phyloP scores from a whole-genome alignment of 2,797 vertebrate species.

The Fistularia commersonii region DNA sequence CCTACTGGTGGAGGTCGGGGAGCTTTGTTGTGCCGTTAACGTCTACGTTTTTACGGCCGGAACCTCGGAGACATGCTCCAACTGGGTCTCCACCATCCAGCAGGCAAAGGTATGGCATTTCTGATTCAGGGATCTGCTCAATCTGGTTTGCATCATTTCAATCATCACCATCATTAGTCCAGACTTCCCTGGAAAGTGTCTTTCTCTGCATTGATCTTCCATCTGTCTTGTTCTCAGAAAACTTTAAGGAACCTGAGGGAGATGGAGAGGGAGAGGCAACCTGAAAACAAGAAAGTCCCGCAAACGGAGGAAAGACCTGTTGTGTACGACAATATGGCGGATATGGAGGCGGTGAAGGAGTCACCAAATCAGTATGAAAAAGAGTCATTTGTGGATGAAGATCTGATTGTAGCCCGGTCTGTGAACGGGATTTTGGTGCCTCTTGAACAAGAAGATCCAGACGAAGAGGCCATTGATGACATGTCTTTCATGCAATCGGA shows the following conservation, averaged over 20 bases:
- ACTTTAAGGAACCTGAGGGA: constrained; percentile 55
- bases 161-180: no score
- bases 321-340: constrained; percentile 10
- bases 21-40: constrained; percentile 74
- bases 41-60: constrained; percentile 72
- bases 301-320: constrained; percentile 21
- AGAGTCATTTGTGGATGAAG: constrained; percentile 26
- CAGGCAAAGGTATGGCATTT: constrained; percentile 65
- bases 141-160: neutral
- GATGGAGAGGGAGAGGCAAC: constrained; percentile 43
- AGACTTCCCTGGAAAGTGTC: no score
- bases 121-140: neutral
- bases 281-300: constrained; percentile 36
- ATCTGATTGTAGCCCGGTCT: constrained; percentile 1
- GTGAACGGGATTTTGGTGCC: constrained; percentile 32
- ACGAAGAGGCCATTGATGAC: neutral
- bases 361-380: neutral
- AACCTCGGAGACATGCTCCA: constrained; percentile 58
- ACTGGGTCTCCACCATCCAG: constrained; percentile 75
- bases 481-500: neutral
- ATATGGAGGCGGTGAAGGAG: constrained; percentile 26
- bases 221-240: constrained; percentile 45
- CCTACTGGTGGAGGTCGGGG: constrained; percentile 77
- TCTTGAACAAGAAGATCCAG: constrained; percentile 8
- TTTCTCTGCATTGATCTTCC: no score